These are phyloP conservation scores for Pomatorhinus ruficollis DNA, from an alignment of 2,113 vertebrate species.

Conservation along the genomic window DNA sequence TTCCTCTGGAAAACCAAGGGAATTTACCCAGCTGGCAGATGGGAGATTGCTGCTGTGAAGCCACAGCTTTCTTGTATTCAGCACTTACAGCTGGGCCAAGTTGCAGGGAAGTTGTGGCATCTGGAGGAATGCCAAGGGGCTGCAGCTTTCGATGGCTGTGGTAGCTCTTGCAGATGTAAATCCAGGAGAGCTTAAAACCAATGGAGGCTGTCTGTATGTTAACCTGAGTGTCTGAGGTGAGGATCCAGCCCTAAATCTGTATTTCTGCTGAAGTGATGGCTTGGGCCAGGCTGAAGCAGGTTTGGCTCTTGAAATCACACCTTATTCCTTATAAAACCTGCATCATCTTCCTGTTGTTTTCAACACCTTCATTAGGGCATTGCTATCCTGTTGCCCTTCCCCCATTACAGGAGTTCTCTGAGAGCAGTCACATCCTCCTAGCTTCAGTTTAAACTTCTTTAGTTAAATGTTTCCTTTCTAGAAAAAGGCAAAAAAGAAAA, in stretches of 20 bases:
- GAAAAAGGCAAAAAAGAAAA: neutral
- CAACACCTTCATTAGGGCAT: neutral
- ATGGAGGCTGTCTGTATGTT: neutral
- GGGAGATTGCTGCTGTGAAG: neutral
- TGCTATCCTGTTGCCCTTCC: fast-evolving
- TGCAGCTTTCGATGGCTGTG: fast-evolving
- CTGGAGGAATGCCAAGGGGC: neutral
- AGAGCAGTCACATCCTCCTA: neutral
- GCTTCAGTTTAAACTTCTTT: neutral
- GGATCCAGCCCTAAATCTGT: neutral
- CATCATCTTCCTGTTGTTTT: neutral
- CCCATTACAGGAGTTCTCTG: neutral
- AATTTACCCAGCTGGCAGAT: neutral
- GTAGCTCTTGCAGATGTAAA: neutral
- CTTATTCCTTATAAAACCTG: neutral
- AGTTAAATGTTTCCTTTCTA: neutral
- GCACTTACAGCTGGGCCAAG: neutral
- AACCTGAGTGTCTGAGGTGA: neutral
- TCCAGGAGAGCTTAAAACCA: neutral
- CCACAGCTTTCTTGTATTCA: neutral
- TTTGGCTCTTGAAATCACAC: neutral
- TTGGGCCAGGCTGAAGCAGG: neutral
- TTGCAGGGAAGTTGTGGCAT: neutral
- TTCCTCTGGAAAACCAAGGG: neutral
- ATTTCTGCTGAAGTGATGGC: neutral